Percentiles rank a stretch among this genome's conserved stretches.
Evolutionary conservation across 1,140 invertebrate genomes (phyloP).

Genomic region (Whitmania pigra): DNA sequence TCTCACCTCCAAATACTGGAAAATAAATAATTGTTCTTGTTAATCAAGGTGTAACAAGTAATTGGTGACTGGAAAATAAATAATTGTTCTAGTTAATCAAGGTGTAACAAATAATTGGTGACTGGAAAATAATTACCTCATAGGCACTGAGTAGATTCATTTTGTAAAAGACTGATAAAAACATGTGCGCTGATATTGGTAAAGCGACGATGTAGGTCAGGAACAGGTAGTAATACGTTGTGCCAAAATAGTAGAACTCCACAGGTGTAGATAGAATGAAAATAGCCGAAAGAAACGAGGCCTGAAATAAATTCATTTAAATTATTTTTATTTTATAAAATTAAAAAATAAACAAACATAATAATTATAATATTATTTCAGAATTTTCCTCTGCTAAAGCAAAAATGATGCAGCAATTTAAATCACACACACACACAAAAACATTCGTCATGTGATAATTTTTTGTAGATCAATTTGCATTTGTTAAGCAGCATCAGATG

Average conservation of each 20-base stretch:
- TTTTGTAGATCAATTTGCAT: no score
- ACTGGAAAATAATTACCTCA: slow-evolving; percentile 25
- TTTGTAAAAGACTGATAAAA: slow-evolving; percentile 37
- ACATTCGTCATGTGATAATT: no score
- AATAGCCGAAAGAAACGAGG: slow-evolving; percentile 73
- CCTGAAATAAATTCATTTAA: slow-evolving; percentile 8
- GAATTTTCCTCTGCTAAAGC: no score
- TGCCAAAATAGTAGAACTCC: slow-evolving; percentile 56
- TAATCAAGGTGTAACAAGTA: no score
- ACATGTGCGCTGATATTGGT: slow-evolving; percentile 29
- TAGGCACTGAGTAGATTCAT: slow-evolving; percentile 37
- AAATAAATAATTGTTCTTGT: neutral
- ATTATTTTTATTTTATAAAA: no score
- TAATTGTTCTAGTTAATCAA: no score
- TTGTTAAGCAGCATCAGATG: no score
- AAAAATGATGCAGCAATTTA: no score
- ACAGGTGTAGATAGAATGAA: slow-evolving; percentile 73
- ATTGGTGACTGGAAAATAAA: neutral
- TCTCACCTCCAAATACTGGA: slow-evolving; percentile 59
- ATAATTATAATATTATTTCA: no score
- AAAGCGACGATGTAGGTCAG: slow-evolving; percentile 31
- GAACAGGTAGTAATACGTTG: slow-evolving; percentile 31
- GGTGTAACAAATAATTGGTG: no score
- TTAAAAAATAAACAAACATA: no score
- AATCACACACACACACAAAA: no score